A percentile compares a stretch with the other conserved stretches of the same genome.
Evolutionary conservation across 2,888 invertebrate genomes (phyloP).

Genomic region (Agriopis leucophaearia): DNA sequence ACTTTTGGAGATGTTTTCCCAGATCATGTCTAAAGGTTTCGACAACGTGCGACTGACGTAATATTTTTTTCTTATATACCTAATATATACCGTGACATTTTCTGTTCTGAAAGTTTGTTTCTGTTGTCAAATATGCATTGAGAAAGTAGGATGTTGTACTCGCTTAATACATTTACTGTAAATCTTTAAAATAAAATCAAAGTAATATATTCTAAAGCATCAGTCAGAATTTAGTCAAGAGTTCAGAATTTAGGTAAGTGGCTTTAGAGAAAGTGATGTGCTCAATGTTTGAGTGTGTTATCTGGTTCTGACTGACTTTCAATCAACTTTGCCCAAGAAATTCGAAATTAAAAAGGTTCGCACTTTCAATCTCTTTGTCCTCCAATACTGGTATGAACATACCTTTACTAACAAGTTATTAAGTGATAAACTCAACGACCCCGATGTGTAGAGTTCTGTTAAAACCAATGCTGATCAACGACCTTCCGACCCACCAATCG

Average conservation of each 20-base stretch:
- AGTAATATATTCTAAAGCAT: neutral
- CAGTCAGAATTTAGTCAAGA: neutral
- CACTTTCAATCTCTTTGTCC: conserved; percentile 20
- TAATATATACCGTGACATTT: too few species aligned
- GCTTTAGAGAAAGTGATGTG: conserved; percentile 25
- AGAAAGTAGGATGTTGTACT: too few species aligned
- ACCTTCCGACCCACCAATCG: conserved; percentile 31
- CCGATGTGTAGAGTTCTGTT: conserved; percentile 38
- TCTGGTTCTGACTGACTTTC: conserved; percentile 27
- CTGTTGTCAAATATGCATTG: too few species aligned
- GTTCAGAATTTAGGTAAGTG: conserved; percentile 20
- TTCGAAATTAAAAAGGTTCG: conserved; percentile 11
- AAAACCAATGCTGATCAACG: conserved; percentile 37
- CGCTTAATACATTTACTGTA: neutral
- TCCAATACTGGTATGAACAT: conserved; percentile 8
- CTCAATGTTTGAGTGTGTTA: conserved; percentile 22
- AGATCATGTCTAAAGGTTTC: too few species aligned
- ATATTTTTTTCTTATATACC: too few species aligned
- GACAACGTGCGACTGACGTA: too few species aligned
- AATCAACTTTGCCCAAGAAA: conserved; percentile 18
- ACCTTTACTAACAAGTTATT: conserved; percentile 1
- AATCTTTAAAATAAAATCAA: neutral
- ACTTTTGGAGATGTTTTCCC: too few species aligned
- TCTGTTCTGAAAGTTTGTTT: too few species aligned
- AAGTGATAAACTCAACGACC: conserved; percentile 21